Conservation (phyloP, 37 sponge, comb jelly and placozoan species). For the Dysidea cf. avara region DNA sequence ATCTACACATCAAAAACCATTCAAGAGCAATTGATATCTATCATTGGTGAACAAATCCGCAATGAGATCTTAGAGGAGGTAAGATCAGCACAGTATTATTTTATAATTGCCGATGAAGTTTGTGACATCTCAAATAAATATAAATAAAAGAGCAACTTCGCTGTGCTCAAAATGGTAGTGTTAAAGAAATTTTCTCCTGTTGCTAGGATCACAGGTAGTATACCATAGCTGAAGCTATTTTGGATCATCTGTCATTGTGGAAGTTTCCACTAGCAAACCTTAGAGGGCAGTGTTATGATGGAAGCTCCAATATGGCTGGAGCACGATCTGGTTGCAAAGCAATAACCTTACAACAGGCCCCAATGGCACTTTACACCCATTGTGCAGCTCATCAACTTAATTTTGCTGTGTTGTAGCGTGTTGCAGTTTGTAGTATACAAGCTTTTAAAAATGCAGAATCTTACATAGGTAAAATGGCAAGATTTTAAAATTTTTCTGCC, state of each 20-base stretch:
- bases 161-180: conserved; percentile 13
- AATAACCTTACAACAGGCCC: neutral
- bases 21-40: conserved; percentile 53
- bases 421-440: conserved; percentile 9
- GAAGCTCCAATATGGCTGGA: conserved; percentile 33
- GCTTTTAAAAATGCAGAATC: conserved; percentile 46
- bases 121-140: conserved; percentile 37
- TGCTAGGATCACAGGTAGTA: neutral
- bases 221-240: conserved; percentile 4
- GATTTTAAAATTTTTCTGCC: conserved; percentile 47
- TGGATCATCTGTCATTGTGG: neutral
- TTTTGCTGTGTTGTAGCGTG: conserved; percentile 1
- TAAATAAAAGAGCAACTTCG: conserved; percentile 23
- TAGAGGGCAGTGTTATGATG: conserved; percentile 4
- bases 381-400: conserved; percentile 1
- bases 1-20: conserved; percentile 72
- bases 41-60: conserved; percentile 31
- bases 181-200: conserved; percentile 7
- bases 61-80: conserved; percentile 19
- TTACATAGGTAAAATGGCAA: conserved; percentile 39
- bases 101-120: conserved; percentile 67
- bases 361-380: neutral
- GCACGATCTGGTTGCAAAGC: conserved; percentile 7
- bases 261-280: neutral
- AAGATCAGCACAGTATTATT: conserved; percentile 32